A percentile compares a stretch with the other conserved stretches of the same genome.
Conservation (phyloP, 2,888 invertebrate genomes). For the Ichneumon xanthorius region DNA sequence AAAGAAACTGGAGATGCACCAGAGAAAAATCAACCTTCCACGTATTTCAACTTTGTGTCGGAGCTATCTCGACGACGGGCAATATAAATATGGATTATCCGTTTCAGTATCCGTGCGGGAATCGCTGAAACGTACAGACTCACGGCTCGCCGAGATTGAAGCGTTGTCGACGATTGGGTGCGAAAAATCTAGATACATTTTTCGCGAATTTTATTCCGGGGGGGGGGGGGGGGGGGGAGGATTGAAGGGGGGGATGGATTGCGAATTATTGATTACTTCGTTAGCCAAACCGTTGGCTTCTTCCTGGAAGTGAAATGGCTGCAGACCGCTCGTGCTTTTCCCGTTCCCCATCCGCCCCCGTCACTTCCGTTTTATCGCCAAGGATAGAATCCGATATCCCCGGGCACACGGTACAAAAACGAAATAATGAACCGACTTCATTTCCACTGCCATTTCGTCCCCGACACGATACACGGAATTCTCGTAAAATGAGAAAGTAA, state of each 20-base stretch:
- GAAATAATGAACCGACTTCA: slow-evolving; percentile 22
- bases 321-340: slow-evolving; percentile 28
- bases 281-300: slow-evolving; percentile 39
- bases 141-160: no score
- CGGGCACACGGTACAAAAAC: slow-evolving; percentile 47
- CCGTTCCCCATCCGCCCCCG: slow-evolving; percentile 6
- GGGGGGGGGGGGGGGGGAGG: no score
- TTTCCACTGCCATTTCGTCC: not conserved
- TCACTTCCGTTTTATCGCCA: slow-evolving; percentile 37
- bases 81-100: not conserved
- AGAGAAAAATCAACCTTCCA: not conserved
- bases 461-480: not conserved
- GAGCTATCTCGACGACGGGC: not conserved
- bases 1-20: not conserved
- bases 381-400: slow-evolving; percentile 61
- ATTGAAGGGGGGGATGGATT: not conserved
- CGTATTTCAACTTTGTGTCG: not conserved
- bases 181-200: slow-evolving; percentile 8
- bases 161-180: not conserved
- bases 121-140: not conserved
- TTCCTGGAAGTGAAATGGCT: slow-evolving; percentile 42
- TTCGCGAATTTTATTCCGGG: not conserved
- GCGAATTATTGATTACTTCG: slow-evolving; percentile 54
- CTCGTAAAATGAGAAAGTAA: not conserved
- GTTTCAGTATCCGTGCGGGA: not conserved